Evolutionary conservation across 2,113 vertebrate genomes (phyloP).

Genomic region (Triplophysa rosa): DNA sequence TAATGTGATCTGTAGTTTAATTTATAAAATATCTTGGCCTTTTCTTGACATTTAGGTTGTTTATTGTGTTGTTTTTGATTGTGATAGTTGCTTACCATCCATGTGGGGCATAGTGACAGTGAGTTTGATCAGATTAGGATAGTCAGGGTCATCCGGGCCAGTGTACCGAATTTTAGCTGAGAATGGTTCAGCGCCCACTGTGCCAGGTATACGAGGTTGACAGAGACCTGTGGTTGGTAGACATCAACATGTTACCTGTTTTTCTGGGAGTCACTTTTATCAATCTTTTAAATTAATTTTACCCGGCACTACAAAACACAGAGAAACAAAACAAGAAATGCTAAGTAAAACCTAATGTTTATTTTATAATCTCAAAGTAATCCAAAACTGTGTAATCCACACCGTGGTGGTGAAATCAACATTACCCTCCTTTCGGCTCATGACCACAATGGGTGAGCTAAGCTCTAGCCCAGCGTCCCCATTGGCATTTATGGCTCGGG

Average conservation of each 20-base stretch:
- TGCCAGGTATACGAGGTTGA: constrained; percentile 76
- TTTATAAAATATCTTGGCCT: not conserved
- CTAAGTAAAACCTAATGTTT: not conserved
- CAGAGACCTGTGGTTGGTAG: constrained; percentile 74
- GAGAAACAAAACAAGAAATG: not conserved
- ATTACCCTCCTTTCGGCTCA: constrained; percentile 80
- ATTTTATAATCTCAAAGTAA: no score
- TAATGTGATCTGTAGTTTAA: not conserved
- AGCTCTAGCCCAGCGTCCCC: constrained; percentile 80
- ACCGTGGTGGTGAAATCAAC: not conserved
- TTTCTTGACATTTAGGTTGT: not conserved
- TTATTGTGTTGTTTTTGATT: not conserved
- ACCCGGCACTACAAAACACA: not conserved
- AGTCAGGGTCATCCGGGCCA: constrained; percentile 76
- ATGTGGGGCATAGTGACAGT: constrained; percentile 82
- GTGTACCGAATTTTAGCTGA: constrained; percentile 82
- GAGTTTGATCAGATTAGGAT: constrained; percentile 79
- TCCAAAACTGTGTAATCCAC: not conserved
- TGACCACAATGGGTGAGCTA: constrained; percentile 72
- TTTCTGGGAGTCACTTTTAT: not conserved
- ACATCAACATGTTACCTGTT: not conserved
- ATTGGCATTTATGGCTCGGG: constrained; percentile 76
- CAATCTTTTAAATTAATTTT: not conserved
- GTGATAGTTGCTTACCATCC: constrained; percentile 69
- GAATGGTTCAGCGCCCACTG: constrained; percentile 83